Evolutionary conservation across 2,888 invertebrate genomes (phyloP), one percentile per base, ranked within the genome.

Genomic region (Uropetala carovei): DNA sequence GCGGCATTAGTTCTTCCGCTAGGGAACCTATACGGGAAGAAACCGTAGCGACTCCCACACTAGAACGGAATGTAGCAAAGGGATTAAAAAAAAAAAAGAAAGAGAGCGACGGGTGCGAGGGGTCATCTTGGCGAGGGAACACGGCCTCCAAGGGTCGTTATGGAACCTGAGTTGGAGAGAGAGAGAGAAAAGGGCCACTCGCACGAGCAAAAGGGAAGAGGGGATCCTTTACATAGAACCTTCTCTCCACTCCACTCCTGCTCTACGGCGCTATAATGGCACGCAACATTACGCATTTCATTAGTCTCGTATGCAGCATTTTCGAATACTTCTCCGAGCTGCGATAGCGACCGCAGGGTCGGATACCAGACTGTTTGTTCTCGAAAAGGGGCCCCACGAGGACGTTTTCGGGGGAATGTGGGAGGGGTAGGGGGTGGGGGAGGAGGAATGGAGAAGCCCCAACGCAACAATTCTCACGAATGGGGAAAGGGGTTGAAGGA

Each of bases 241-340:
- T 7, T 82, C 8, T 30, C 85, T 58, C 85, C 58, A 16, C 59
- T 86, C 30, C 86, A 16, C 59, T 86, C 30, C 86, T 14, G 14
- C 59, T 30, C 16, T 59, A 59, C 27, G 57, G 11, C 8, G 43
- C 89, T 64, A 64, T 89, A 89, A 89, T 64, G 43, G 89, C 43
- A 89, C 89, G 89, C 89, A 89, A 89, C 89, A 89, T 89, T 89
- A 89, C 89, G 89, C 89, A 89, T 89, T 89, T 89, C 89, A 89
- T 89, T 89, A 89, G 89, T n/a, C 43, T 89, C 89, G 64, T 56
- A 89, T 56, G 89, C 89, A 68, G 89, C 64, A 43, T 89, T 89
- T 89, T 43, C 89, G 64, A 89, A 89, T 89, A 68, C 60, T n/a
- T 64, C 89, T 89, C 60, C 9, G 58, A 30, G 27, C 27, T 22